A percentile compares a stretch with the other conserved stretches of the same genome.
phyloP scores from a whole-genome alignment of 2,113 vertebrate species.

The Myiagra hebetior region DNA sequence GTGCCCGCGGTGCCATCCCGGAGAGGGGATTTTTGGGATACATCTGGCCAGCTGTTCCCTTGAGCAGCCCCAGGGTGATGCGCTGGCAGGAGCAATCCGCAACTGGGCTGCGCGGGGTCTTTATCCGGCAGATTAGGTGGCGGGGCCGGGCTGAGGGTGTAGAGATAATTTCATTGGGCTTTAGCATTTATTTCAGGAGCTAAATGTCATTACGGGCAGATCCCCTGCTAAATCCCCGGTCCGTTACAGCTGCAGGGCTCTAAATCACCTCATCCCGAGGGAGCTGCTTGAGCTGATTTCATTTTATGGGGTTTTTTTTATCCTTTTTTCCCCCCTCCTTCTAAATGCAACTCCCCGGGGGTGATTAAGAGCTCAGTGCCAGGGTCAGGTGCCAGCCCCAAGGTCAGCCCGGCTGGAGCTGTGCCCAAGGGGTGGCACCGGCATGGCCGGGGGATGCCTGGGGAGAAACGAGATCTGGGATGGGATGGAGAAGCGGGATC shows the following conservation, averaged over 20 bases:
- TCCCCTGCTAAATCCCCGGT: neutral
- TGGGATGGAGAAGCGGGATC: neutral
- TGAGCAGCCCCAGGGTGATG: fast-evolving
- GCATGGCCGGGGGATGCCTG: fast-evolving
- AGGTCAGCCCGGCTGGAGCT: neutral
- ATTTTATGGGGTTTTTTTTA: neutral
- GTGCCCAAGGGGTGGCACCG: neutral
- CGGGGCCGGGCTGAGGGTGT: neutral
- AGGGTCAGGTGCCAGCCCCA: neutral
- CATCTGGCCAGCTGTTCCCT: neutral
- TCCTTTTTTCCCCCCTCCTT: neutral
- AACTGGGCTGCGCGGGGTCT: neutral
- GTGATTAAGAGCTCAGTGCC: fast-evolving
- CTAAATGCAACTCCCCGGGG: fast-evolving
- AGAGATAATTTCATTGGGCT: conserved; percentile 11
- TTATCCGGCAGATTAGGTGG: neutral
- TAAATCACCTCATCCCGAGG: neutral
- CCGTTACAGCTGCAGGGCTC: conserved; percentile 2
- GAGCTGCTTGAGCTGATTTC: conserved; percentile 9
- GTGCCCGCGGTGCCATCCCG: fast-evolving
- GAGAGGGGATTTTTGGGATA: neutral
- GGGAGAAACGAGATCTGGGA: neutral
- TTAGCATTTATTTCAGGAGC: conserved; percentile 23
- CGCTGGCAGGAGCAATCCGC: neutral
- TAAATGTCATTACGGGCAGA: conserved; percentile 48